Percentiles rank a stretch among this genome's conserved stretches.
phyloP scores from a whole-genome alignment of 2,797 vertebrate genomes.

The Melanotaenia parkinsoni region DNA sequence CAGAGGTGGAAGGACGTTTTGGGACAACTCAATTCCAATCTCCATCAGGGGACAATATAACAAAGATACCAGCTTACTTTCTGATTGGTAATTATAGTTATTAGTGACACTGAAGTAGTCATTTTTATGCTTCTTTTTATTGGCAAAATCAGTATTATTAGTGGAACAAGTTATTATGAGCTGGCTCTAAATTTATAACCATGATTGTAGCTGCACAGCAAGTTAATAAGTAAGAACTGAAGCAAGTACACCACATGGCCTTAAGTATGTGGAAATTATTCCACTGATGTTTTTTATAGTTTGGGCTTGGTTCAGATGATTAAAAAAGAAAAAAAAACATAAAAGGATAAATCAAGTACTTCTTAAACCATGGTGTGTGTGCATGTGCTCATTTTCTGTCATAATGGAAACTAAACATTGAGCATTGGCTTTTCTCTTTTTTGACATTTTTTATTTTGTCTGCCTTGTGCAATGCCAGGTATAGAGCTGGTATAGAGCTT shows the following conservation, averaged over 20 bases:
- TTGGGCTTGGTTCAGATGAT: neutral
- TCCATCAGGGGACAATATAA: constrained; percentile 46
- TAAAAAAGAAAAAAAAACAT: neutral
- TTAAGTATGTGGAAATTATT: constrained; percentile 4
- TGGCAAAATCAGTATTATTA: constrained; percentile 55
- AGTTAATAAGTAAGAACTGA: constrained; percentile 25
- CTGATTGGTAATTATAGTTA: constrained; percentile 71
- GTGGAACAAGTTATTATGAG: constrained; percentile 36
- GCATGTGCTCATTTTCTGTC: neutral
- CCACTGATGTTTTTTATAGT: constrained; percentile 5
- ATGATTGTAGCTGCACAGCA: constrained; percentile 7
- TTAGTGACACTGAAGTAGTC: constrained; percentile 55
- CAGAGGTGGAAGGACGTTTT: constrained; percentile 48
- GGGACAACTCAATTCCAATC: constrained; percentile 46
- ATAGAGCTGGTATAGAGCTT: too few relatives aligned
- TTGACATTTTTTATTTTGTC: too few relatives aligned
- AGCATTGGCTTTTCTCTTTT: neutral
- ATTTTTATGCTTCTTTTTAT: constrained; percentile 55
- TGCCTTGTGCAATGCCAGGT: too few relatives aligned
- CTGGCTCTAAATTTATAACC: constrained; percentile 34
- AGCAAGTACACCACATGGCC: neutral
- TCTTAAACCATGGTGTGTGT: neutral
- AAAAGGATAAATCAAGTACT: neutral
- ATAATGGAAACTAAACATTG: neutral
- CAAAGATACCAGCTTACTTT: constrained; percentile 61